These are phyloP conservation scores for Micromussa lordhowensis DNA, from an alignment of 92 coral and sea anemone genomes.

Conservation along the genomic window DNA sequence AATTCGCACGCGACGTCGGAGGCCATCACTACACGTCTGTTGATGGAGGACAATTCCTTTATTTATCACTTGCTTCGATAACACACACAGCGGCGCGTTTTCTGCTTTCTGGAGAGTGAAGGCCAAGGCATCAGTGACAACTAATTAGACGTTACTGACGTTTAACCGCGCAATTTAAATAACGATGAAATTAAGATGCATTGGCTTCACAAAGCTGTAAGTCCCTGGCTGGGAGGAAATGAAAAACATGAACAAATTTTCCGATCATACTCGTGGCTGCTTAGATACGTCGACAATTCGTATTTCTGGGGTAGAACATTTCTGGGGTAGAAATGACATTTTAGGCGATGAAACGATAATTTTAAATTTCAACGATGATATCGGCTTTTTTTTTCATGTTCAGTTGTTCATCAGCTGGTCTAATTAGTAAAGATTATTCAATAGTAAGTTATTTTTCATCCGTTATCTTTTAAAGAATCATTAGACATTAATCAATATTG, in stretches of 20 bases:
- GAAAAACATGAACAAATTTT: neutral
- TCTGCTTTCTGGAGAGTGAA: neutral
- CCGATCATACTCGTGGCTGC: neutral
- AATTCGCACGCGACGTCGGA: neutral
- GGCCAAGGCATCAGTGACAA: neutral
- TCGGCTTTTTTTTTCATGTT: neutral
- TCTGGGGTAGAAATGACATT: neutral
- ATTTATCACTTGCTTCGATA: neutral
- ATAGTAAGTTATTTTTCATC: neutral
- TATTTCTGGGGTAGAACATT: too few species aligned
- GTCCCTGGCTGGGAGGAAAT: neutral
- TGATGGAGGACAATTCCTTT: neutral
- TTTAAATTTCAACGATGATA: neutral
- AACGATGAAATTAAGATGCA: neutral
- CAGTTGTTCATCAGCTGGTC: too few species aligned
- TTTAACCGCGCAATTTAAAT: neutral
- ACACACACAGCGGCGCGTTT: neutral
- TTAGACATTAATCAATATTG: neutral
- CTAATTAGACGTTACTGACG: neutral
- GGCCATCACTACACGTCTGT: neutral
- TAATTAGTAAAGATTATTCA: too few species aligned
- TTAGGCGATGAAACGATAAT: neutral
- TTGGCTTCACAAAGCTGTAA: neutral
- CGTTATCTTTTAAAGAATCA: neutral
- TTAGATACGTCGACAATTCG: too few species aligned